Evolutionary conservation across 2,113 vertebrate species (phyloP), one percentile per base, ranked within the genome.

Genomic region (Phrynosoma blainvillii): DNA sequence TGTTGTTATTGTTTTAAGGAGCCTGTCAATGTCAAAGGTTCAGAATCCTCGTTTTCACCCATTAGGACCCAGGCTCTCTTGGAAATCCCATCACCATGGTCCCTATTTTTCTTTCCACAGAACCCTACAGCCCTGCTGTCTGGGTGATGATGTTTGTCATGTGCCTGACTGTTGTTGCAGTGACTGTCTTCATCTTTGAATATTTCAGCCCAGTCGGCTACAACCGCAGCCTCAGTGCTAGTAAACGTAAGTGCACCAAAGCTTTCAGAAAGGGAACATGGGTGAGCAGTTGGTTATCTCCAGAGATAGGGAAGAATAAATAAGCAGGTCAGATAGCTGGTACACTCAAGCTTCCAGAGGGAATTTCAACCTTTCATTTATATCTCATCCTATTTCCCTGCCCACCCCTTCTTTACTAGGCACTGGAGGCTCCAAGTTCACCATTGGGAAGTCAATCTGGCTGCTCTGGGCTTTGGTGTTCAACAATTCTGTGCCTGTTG

Each of bases 71-170:
- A 42, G 8, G 75, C 74, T 52, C 0, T 70, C 52, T 74, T 0
- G 30, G 42, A 66, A 47, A 56, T 5, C 9, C 59, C 40, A 59
- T 23, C 2, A 73, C n/a, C 36, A 74, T 23, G 27, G 40, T 23
- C 65, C 80, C 6, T 42, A 1, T 70, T 74, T 81, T 84, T 81
- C 70, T 62, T 86, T 84, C 81, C 84, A 14, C 89, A 99, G 98
- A 98, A 94, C 98, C 98, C 82, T 98, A 99, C 96, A 99, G 98
- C 93, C 98, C 98, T 0, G 98, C 98, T 2, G 98, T 98, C 89
- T 99, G 98, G 98, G 98, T 99, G 95, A 99, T 99, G 98, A 99
- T 99, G 98, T 99, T 99, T 47, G 98, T 99, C 92, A 98, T 99
- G 98, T 99, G 98, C 95, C 98, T 99, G 95, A 98, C 98, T 5